Conservation (phyloP, 2,797 vertebrate genomes). For the Neosalanx taihuensis region DNA sequence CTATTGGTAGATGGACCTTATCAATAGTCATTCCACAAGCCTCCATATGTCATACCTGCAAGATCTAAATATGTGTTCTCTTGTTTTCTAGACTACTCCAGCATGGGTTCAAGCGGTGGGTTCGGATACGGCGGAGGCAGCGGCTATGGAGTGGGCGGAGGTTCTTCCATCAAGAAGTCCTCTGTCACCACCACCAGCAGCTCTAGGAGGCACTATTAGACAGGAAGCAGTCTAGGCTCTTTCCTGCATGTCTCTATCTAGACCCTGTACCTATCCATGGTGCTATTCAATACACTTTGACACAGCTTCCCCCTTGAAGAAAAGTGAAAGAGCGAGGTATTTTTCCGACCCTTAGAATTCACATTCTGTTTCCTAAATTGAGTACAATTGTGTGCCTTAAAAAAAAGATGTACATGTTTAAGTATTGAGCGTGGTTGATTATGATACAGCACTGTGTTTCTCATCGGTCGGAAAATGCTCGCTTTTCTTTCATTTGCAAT, state of each 20-base stretch:
- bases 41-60: background rate
- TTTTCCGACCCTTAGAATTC: conserved; percentile 22
- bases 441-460: background rate
- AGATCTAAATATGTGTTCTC: conserved; percentile 11
- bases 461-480: conserved; percentile 20
- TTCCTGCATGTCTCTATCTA: conserved; percentile 50
- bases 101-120: conserved; percentile 14
- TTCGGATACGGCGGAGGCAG: conserved; percentile 9
- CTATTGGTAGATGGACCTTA: background rate
- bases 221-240: conserved; percentile 39
- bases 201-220: conserved; percentile 30
- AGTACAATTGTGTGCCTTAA: background rate
- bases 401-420: background rate
- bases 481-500: conserved; percentile 14
- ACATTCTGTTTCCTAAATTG: background rate
- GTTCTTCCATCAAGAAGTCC: conserved; percentile 53
- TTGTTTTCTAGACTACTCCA: conserved; percentile 41
- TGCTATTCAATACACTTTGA: conserved; percentile 51
- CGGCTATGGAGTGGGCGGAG: conserved; percentile 16
- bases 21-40: background rate
- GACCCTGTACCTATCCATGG: conserved; percentile 45
- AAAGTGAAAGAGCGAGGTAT: conserved; percentile 27
- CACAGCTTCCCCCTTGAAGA: conserved; percentile 30
- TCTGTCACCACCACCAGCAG: conserved; percentile 28
- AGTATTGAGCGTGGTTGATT: background rate